Base-by-base conservation (phyloP, 2,113 vertebrate genomes). In the Dicaeum eximium region DNA sequence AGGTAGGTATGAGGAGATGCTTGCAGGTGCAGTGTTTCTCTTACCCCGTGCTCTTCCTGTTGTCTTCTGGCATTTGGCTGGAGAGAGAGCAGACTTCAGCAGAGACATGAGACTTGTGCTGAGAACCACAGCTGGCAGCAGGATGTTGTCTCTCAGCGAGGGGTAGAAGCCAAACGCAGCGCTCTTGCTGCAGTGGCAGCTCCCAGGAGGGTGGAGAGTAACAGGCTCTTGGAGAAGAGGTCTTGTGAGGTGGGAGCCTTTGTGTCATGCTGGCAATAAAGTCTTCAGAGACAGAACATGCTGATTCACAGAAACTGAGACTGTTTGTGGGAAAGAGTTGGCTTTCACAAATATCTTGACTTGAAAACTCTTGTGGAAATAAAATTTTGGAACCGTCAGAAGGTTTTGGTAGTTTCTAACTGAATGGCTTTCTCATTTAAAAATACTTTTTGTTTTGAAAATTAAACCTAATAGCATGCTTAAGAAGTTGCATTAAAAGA, bases 281-380 rank as follows among this genome's bases (percentile, higher is more conserved):
- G 62, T 54, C 80, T 91, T 91, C 50, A 35, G 73, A 86, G 91
- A 50, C 2, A 15, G 92, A 91, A 95, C 66, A 91, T 90, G 93
- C 90, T 94, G 92, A 96, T 90, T 96, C 90, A 94, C 71, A 70
- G 93, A 94, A 96, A 92, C 13, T 83, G 87, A 94, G 90, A 38
- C 88, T 47, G 62, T 80, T 92, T 92, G 88, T 95, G 92, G 95
- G 95, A 95, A 97, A 79, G 53, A 30, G 25, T 24, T 97, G 95
- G 93, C 91, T 93, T 95, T 92, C 61, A 87, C 65, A 81, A 91
- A 33, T 85, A 67, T 78, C 75, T 89, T 71, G 89, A 93, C 83
- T 93, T 91, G 89, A 96, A 94, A 94, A 84, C 38, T 90, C 42
- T 44, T 92, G 80, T 88, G 91, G 89, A 96, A 95, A 92, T 42